These are phyloP conservation scores for Hylomyscus alleni DNA, from an alignment of 2,797 vertebrate species.

Conservation along the genomic window DNA sequence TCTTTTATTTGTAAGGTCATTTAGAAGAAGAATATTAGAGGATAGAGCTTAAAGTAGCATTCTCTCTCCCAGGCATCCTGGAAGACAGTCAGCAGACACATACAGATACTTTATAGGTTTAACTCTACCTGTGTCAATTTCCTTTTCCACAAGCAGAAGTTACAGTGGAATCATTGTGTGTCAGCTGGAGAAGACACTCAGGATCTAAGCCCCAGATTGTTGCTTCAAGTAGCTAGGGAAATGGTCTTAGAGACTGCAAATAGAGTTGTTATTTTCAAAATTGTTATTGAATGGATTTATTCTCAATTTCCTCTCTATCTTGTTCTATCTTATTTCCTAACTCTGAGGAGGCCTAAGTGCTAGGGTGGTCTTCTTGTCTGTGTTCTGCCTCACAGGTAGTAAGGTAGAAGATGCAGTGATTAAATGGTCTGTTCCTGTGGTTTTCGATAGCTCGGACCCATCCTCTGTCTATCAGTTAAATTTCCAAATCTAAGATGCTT, in stretches of 20 bases:
- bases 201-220: background rate
- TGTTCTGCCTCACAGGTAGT: background rate
- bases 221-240: background rate
- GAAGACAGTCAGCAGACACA: background rate
- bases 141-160: background rate
- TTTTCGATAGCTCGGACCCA: background rate
- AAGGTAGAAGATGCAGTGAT: conserved; percentile 29
- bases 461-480: background rate
- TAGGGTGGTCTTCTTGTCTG: conserved; percentile 8
- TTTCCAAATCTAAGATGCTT: conserved; percentile 56
- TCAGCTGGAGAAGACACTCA: background rate
- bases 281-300: background rate
- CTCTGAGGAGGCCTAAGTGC: background rate
- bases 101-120: background rate
- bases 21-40: background rate
- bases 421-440: background rate
- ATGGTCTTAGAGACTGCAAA: background rate
- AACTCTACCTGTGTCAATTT: background rate
- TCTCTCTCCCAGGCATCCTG: background rate
- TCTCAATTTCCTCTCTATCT: background rate
- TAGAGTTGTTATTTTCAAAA: background rate
- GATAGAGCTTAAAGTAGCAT: background rate
- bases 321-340: conserved; percentile 17
- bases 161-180: background rate
- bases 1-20: background rate